Base-by-base conservation (phyloP, 1,140 invertebrate genomes). In the Lordiphosa collinella region DNA sequence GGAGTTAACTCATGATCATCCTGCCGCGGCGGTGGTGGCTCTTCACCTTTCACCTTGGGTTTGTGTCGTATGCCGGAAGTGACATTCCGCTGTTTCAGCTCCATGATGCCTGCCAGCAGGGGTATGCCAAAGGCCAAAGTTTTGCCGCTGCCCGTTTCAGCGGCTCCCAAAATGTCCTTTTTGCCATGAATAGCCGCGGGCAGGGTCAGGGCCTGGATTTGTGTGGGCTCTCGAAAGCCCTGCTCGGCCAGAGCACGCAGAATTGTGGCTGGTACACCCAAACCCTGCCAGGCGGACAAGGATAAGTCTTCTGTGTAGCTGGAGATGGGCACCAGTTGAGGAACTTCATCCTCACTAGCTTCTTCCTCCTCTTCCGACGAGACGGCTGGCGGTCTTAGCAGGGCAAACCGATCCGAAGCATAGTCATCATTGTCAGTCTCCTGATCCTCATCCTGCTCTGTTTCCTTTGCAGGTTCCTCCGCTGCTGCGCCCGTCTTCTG, bases 101-200 rank as follows among this genome's bases (percentile, higher is more conserved):
- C 91, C 47, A 98, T 89, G 60, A 99, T 97, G 5, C 94, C 94
- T 62, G 93, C 90, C 40, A 99, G 89, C 41, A 99, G 94, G 18
- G 98, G 98, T 59, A 99, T 95, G 2, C 95, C 97, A 92, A 99
- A 99, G 0, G 97, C 98, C 34, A 99, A 90, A 0, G 98, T 99
- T 91, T 99, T 99, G 1, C 98, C 98, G 92, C 97, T 98, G 6
- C 98, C 98, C 1, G 98, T 99, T 91, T 99, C 97, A 8, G 98
- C 98, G 59, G 97, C 98, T 61, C 97, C 98, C 12, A 99, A 89
- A 71, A 99, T 95, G 90, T 99, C 97, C 90, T 87, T 88, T 32
- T 89, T 91, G 90, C 92, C 96, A 78, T 95, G 91, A 74, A 99
- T 95, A 25, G 97, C 96, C 53, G 96, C 92, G 14, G 96, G 95